These are phyloP conservation scores for Euschistus heros DNA, from an alignment of 1,140 invertebrate genomes.

Conservation along the genomic window DNA sequence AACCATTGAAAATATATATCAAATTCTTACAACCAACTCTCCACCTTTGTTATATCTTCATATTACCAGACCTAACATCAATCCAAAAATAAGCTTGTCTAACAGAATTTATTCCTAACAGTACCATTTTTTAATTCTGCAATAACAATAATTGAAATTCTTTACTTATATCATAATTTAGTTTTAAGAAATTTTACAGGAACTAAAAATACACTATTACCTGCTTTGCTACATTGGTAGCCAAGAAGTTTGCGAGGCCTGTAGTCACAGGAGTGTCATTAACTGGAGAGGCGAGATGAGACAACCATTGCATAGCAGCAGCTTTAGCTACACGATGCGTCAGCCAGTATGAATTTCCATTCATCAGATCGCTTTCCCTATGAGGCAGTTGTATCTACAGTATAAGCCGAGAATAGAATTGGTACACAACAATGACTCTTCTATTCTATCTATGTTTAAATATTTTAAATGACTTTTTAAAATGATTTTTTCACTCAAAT, in stretches of 20 bases:
- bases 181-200: too few species aligned
- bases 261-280: slow-evolving; percentile 57
- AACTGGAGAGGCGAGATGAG: slow-evolving; percentile 54
- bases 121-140: too few species aligned
- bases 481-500: background rate
- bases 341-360: slow-evolving; percentile 31
- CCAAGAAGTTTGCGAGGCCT: slow-evolving; percentile 59
- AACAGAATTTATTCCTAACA: too few species aligned
- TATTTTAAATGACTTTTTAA: background rate
- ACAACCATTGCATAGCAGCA: slow-evolving; percentile 50
- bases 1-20: too few species aligned
- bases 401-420: background rate
- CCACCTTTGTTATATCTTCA: too few species aligned
- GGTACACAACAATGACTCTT: too few species aligned
- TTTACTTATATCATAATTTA: too few species aligned
- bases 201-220: slow-evolving; percentile 26
- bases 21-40: too few species aligned
- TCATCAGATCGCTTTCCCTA: slow-evolving; percentile 55
- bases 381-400: slow-evolving; percentile 8
- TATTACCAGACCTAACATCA: too few species aligned
- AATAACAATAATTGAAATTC: too few species aligned
- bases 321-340: slow-evolving; percentile 35
- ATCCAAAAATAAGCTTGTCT: too few species aligned
- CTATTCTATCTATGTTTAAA: background rate
- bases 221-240: slow-evolving; percentile 36